Evolutionary conservation across 2,113 vertebrate genomes (phyloP).

Genomic region (Chinchilla lanigera): DNA sequence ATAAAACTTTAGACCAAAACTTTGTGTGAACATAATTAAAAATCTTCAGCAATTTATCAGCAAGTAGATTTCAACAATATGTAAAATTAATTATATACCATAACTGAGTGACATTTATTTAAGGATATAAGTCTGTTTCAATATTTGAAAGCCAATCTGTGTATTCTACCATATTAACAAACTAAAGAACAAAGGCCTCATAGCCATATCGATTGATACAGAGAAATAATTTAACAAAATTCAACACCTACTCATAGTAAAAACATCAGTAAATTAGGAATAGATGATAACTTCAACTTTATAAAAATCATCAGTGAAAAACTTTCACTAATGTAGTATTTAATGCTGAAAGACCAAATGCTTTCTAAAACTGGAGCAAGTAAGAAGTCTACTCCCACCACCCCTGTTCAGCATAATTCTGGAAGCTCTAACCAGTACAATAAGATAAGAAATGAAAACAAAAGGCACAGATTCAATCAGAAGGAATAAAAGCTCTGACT

Average conservation of each 20-base stretch:
- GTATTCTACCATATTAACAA: background rate
- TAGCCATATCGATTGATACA: background rate
- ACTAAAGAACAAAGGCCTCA: background rate
- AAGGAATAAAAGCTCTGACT: background rate
- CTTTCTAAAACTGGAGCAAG: background rate
- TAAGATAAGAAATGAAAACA: background rate
- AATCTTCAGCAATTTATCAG: background rate
- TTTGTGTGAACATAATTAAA: background rate
- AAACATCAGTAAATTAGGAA: background rate
- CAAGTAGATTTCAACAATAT: background rate
- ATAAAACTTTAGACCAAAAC: background rate
- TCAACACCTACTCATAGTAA: background rate
- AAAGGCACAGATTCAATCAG: background rate
- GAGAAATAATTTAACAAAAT: background rate
- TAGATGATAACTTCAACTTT: background rate
- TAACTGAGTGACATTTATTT: background rate
- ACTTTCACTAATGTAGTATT: background rate
- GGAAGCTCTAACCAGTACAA: background rate
- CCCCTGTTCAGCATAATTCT: background rate
- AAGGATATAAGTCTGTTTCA: background rate
- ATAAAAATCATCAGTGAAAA: background rate
- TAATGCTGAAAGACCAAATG: background rate
- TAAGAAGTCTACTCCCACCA: background rate
- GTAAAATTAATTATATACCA: background rate
- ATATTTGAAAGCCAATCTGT: background rate